Base-by-base conservation (phyloP, 2,113 vertebrate genomes). In the Entelurus aequoreus region DNA sequence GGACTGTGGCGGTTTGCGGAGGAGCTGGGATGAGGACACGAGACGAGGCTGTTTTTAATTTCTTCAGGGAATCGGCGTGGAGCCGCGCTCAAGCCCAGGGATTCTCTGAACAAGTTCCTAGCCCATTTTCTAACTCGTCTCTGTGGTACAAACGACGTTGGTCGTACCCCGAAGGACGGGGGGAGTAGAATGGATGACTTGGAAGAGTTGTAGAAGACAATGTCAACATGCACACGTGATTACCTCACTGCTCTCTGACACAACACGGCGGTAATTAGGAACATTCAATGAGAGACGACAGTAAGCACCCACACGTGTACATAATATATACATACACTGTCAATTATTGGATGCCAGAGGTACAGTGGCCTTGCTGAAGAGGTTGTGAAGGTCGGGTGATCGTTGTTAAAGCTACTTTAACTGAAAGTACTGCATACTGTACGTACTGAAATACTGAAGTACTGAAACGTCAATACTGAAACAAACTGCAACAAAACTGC, bases 21-120 rank as follows among this genome's bases (percentile, higher is more conserved):
- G 69, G 60, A 68, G 59, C 78, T 72, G 46, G 62, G 70, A 49
- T 16, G 48, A 75, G 68, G 63, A 78, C 62, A 69, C 54, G 65
- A 74, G 71, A 75, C 59, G 58, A 68, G 70, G 69, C 57, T 71
- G 54, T 62, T 74, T 80, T 80, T 77, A 77, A 80, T 80, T 80
- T 80, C 74, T 80, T 74, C 14, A 21, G 78, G 78, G 78, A 80
- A 63, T 69, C 13, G 9, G 8, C 12, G 54, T 14, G 2, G 40
- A 61, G 52, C 47, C 5, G 0, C 38, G 47, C 37, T 74, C 38
- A 69, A 68, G 60, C 56, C 10, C 16, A 37, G 61, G 57, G 19
- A 60, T 80, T 68, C 68, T 76, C 71, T 74, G 67, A 74, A 80
- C 56, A 66, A 56, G 62, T 46, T 42, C 57, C 21, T 63, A 44